Evolutionary conservation across 2,888 invertebrate species (phyloP), one percentile per base, ranked within the genome.

Genomic region (Hylaea fasciaria): DNA sequence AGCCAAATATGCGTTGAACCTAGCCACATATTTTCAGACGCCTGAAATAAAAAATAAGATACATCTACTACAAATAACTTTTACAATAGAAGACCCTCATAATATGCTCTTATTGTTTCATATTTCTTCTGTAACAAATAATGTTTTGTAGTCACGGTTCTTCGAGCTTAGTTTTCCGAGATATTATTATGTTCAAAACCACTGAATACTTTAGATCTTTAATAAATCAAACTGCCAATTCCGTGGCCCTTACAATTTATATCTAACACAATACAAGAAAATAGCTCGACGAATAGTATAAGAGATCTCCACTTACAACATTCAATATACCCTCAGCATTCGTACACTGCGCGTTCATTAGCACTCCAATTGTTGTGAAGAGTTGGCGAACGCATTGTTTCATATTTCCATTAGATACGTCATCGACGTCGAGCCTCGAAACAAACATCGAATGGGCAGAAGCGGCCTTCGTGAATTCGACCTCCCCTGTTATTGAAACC

Each of bases 1-100:
- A 89, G 64, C 89, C 87, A 89, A 63, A 80, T 77, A 57, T 81
- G 83, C 14, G 47, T 72, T 0, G 71, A 65, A 53, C 81, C 79
- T 0, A 85, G 68, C 39, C 74, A 71, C 60, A 68, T 72, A 0
- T 81, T 79, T 70, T 77, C 17, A 5, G 88, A 86, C 16, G 82
- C 86, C 89, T 89, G 60, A 2, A 83, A 81, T 49, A 37, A 32
- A 32, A 32, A 37, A 28, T 45, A 22, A 13, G 44, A 10, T n/a
- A 11, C 39, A 16, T 17, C 8, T 12, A n/a, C 9, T 39, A 22
- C 22, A 22, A 22, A 22, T 22, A 22, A 22, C 22, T n/a, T n/a
- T n/a, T n/a, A n/a, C n/a, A n/a, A n/a, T n/a, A n/a, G n/a, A n/a
- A n/a, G n/a, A n/a, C n/a, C n/a, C n/a, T n/a, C n/a, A n/a, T n/a